phyloP scores from a whole-genome alignment of 64 coral and sea anemone species.

The Pocillopora verrucosa region DNA sequence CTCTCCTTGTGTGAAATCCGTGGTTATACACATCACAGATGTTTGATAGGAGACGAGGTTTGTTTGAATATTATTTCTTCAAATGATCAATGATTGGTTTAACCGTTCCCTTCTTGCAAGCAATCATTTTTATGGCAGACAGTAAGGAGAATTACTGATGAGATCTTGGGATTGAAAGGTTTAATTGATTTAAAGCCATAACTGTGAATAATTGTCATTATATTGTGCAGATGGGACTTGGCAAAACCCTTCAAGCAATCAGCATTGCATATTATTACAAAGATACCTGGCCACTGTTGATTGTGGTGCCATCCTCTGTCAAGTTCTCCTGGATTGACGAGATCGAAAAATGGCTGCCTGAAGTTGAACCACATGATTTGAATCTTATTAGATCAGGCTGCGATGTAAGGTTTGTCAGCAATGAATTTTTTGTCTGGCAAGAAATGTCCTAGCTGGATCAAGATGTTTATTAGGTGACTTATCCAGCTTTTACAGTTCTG shows the following conservation, averaged over 20 bases:
- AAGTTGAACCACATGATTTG: conserved; percentile 80
- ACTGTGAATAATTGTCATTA: too few species aligned
- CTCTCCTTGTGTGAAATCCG: too few species aligned
- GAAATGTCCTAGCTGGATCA: too few species aligned
- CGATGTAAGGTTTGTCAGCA: conserved; percentile 68
- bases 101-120: too few species aligned
- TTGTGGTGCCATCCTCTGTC: conserved; percentile 91
- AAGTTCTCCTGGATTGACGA: conserved; percentile 99
- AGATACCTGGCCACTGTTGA: conserved; percentile 90
- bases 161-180: too few species aligned
- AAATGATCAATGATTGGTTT: too few species aligned
- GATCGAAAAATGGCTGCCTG: conserved; percentile 98
- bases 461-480: too few species aligned
- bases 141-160: too few species aligned
- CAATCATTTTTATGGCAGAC: too few species aligned
- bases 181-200: too few species aligned
- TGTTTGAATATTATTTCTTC: too few species aligned
- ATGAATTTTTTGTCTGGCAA: not conserved
- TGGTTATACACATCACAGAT: conserved; percentile 42
- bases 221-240: conserved; percentile 89
- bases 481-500: too few species aligned
- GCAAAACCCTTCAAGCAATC: conserved; percentile 95
- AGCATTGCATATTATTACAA: conserved; percentile 92
- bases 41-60: conserved; percentile 97
- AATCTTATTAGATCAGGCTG: conserved; percentile 91